Evolutionary conservation across 2,113 vertebrate species (phyloP).

Genomic region (Xenopus borealis): DNA sequence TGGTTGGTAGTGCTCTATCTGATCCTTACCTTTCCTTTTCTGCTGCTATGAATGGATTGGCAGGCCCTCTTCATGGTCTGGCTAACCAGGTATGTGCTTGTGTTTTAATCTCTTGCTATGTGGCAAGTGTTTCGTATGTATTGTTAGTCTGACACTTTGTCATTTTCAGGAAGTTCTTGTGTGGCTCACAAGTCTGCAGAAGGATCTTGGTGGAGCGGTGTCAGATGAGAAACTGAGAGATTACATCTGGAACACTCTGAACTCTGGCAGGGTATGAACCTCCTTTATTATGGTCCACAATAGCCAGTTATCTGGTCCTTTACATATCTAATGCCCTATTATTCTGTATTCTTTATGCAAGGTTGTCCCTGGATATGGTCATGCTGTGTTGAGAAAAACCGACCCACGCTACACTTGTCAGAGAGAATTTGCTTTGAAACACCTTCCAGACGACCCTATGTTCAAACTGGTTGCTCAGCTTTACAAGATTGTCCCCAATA

Average conservation of each 20-base stretch:
- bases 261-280: slow-evolving; percentile 86
- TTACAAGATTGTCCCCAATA: slow-evolving; percentile 92
- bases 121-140: not conserved
- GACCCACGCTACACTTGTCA: slow-evolving; percentile 91
- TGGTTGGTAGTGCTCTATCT: slow-evolving; percentile 90
- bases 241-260: slow-evolving; percentile 98
- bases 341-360: slow-evolving; percentile 45
- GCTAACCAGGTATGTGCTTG: slow-evolving; percentile 82
- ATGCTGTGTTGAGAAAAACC: slow-evolving; percentile 90
- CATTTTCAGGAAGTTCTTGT: slow-evolving; percentile 86
- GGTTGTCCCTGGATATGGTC: slow-evolving; percentile 92
- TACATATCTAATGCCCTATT: not conserved
- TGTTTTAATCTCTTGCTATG: not conserved
- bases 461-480: slow-evolving; percentile 92
- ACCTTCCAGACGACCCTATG: slow-evolving; percentile 87
- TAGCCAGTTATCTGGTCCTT: not conserved
- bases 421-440: slow-evolving; percentile 90
- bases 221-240: slow-evolving; percentile 88
- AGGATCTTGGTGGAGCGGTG: slow-evolving; percentile 89
- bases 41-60: slow-evolving; percentile 93
- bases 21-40: slow-evolving; percentile 92
- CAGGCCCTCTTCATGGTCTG: slow-evolving; percentile 88
- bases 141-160: not conserved
- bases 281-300: not conserved
- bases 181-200: slow-evolving; percentile 90